phyloP scores from a whole-genome alignment of 2,113 vertebrate species.

The Gila orcuttii region DNA sequence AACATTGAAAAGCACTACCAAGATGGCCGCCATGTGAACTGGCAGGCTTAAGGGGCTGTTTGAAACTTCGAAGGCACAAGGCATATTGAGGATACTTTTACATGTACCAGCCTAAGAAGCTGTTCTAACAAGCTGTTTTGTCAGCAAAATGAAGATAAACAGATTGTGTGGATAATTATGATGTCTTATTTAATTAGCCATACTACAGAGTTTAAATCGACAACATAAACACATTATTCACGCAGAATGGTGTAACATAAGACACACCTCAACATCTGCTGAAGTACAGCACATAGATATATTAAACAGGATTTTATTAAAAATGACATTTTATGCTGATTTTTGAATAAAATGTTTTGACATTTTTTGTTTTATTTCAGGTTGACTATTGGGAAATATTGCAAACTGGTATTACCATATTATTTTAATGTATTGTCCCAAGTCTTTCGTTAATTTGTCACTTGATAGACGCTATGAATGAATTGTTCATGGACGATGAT shows the following conservation, averaged over 20 bases:
- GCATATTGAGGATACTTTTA: neutral
- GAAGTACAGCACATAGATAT: neutral
- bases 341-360: neutral
- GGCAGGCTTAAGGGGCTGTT: neutral
- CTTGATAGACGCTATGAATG: neutral
- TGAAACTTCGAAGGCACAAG: neutral
- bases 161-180: conserved; percentile 13
- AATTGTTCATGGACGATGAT: neutral
- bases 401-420: no score
- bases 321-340: neutral
- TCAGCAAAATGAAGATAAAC: neutral
- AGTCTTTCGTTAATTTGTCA: neutral
- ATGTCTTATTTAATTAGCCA: conserved; percentile 21
- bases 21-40: neutral
- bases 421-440: no score
- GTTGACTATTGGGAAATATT: no score
- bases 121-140: neutral
- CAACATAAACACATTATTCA: conserved; percentile 8
- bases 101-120: neutral
- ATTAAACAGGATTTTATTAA: neutral
- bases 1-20: neutral
- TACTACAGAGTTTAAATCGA: neutral
- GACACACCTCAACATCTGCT: conserved; percentile 13
- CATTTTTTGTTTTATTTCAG: no score
- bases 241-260: neutral